phyloP scores from a whole-genome alignment of 2,797 vertebrate species.

The Vespertilio murinus region DNA sequence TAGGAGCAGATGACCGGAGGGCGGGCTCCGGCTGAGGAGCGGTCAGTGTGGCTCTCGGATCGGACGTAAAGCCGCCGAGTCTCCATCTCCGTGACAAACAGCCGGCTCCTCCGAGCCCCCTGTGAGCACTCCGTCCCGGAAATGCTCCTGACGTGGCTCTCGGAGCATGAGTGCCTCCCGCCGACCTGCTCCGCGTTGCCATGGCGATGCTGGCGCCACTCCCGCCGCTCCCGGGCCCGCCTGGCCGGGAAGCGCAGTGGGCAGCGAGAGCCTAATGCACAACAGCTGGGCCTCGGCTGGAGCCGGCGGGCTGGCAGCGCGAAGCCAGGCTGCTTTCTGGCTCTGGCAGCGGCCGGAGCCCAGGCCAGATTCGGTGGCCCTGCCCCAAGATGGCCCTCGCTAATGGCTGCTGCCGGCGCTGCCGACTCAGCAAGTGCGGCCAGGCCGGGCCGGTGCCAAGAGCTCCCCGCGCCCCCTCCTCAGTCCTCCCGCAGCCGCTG shows the following conservation, averaged over 20 bases:
- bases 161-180: conserved; percentile 65
- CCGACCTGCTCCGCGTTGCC: conserved; percentile 64
- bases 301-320: neutral
- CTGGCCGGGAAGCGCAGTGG: conserved; percentile 72
- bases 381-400: conserved; percentile 5
- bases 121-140: conserved; percentile 75
- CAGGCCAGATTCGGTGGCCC: neutral
- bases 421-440: conserved; percentile 25
- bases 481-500: neutral
- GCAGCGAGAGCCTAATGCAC: conserved; percentile 68
- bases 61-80: conserved; percentile 54
- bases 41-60: conserved; percentile 63
- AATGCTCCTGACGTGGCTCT: conserved; percentile 63
- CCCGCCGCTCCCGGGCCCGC: conserved; percentile 44
- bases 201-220: conserved; percentile 62
- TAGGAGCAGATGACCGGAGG: neutral
- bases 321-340: neutral
- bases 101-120: conserved; percentile 63
- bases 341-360: neutral
- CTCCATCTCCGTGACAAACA: conserved; percentile 68
- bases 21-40: conserved; percentile 29
- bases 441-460: neutral
- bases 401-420: neutral
- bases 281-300: conserved; percentile 76
- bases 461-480: neutral